Base-by-base conservation (phyloP, 2,113 vertebrate species). In the Athene cunicularia region DNA sequence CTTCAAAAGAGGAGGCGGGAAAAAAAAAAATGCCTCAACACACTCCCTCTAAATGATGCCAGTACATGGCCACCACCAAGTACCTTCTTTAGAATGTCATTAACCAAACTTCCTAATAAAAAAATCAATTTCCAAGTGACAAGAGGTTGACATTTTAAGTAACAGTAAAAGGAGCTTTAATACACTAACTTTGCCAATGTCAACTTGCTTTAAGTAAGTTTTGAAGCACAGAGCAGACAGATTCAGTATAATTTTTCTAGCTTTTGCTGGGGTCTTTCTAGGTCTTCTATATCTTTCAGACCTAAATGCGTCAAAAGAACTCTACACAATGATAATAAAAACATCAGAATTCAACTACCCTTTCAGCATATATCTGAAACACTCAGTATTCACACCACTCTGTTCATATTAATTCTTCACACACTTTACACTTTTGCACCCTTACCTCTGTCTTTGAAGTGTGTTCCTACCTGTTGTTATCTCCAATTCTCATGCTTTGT, bases 41-140 rank as follows among this genome's bases (percentile, higher is more conserved):
- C 2, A 1, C 14, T 79, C 37, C 20, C 30, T 64, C 41, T 43
- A 72, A 90, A 50, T 0, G 1, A 21, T n/a, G 15, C 11, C 28
- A 35, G 10, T 30, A 24, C 14, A 33, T 3, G 6, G 49, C 23
- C 39, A 73, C 59, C n/a, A 71, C 35, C 76, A 70, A 77, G 13
- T 39, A 62, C 33, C 20, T n/a, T 73, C 43, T 64, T 82, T 30
- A 62, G n/a, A 71, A 81, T 6, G 6, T 41, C 47, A 82, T 64
- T 80, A 82, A 72, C 11, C 14, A 68, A 90, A 88, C 5, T 39
- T 26, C 11, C 47, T 43, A 67, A 94, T 12, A 14, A 70, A 94
- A 88, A n/a, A 8, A 45, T 3, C 10, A 19, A 60, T 22, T 66
- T 56, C 23, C 49, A 73, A 60, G 26, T 20, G 17, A 86, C 45